A percentile compares a stretch with the other conserved stretches of the same genome.
phyloP scores from a whole-genome alignment of 2,113 vertebrate genomes.

The Perca flavescens region DNA sequence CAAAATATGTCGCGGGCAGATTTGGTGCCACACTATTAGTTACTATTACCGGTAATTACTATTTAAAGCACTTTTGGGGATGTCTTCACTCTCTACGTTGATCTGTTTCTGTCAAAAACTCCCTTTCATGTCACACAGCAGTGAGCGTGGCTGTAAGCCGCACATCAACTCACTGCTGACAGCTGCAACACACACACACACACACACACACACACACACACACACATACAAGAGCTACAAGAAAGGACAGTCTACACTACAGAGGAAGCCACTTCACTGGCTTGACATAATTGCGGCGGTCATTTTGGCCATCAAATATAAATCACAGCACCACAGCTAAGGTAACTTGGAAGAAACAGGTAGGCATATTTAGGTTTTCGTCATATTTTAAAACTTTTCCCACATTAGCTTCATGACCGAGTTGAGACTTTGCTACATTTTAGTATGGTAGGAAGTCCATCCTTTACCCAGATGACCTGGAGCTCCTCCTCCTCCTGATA shows the following conservation, averaged over 20 bases:
- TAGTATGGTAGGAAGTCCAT: background rate
- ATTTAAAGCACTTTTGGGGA: constrained; percentile 26
- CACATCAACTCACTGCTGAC: constrained; percentile 59
- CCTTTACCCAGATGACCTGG: background rate
- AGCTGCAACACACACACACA: constrained; percentile 54
- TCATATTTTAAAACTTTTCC: background rate
- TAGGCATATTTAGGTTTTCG: background rate
- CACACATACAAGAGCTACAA: constrained; percentile 26
- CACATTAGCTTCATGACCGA: background rate
- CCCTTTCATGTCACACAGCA: constrained; percentile 58
- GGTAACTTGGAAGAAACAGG: background rate
- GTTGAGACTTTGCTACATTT: background rate
- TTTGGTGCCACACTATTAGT: background rate
- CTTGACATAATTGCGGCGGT: constrained; percentile 33
- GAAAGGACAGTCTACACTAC: background rate
- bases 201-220: constrained; percentile 3
- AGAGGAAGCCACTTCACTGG: constrained; percentile 39
- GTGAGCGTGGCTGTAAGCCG: constrained; percentile 45
- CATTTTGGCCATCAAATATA: constrained; percentile 62
- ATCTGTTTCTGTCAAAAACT: constrained; percentile 60
- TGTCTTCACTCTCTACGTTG: constrained; percentile 8
- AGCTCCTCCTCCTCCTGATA: background rate
- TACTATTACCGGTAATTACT: background rate
- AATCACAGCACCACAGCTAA: background rate
- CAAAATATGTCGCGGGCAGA: background rate